phyloP scores from a whole-genome alignment of 2,888 invertebrate species.

The Philereme transversata region DNA sequence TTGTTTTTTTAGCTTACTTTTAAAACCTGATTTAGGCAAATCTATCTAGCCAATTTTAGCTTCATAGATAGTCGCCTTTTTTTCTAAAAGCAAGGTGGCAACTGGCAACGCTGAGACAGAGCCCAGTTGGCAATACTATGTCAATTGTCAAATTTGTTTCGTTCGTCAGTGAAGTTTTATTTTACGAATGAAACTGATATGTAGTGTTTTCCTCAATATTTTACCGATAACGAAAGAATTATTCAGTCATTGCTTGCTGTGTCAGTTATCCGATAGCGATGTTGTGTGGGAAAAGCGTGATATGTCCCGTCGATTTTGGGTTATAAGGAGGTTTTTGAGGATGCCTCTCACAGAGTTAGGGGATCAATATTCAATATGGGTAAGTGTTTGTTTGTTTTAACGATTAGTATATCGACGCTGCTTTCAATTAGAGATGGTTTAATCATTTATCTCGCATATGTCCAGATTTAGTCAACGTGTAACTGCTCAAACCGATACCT shows the following conservation, averaged over 20 bases:
- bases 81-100: no score
- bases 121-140: no score
- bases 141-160: no score
- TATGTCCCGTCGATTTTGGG: constrained; percentile 66
- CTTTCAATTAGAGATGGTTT: not conserved
- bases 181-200: no score
- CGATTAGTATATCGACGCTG: not conserved
- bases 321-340: constrained; percentile 80
- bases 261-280: constrained; percentile 53
- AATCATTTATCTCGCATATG: constrained; percentile 7
- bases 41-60: no score
- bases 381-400: constrained; percentile 56
- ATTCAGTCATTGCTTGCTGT: constrained; percentile 43
- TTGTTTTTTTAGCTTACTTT: no score
- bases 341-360: constrained; percentile 80
- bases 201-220: not conserved
- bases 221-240: constrained; percentile 3
- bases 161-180: no score
- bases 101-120: no score
- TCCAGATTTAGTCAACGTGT: not conserved
- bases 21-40: no score
- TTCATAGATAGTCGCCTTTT: no score
- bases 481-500: not conserved
- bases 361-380: constrained; percentile 86
- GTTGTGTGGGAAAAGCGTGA: constrained; percentile 44